phyloP scores from a whole-genome alignment of 2,797 vertebrate genomes.

The Lithobates pipiens region DNA sequence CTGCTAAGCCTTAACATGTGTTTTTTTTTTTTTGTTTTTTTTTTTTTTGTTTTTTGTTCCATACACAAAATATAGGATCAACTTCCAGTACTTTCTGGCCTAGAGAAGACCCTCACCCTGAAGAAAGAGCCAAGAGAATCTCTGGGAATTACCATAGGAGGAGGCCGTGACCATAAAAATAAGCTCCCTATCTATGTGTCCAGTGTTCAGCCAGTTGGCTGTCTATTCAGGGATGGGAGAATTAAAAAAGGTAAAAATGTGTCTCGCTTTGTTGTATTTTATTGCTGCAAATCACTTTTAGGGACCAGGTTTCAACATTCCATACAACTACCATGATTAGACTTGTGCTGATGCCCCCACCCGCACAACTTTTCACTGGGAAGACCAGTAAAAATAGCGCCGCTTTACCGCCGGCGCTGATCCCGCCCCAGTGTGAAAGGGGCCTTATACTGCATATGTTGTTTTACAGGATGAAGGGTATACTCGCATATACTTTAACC shows the following conservation, averaged over 20 bases:
- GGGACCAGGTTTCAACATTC: no score
- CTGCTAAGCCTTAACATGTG: neutral
- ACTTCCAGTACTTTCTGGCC: constrained; percentile 83
- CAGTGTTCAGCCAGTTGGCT: constrained; percentile 91
- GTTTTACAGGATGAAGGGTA: no score
- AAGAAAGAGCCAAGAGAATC: constrained; percentile 92
- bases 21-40: neutral
- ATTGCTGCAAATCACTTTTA: neutral
- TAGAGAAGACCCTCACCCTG: constrained; percentile 87
- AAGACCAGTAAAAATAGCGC: no score
- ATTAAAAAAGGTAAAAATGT: constrained; percentile 84
- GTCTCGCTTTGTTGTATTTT: neutral
- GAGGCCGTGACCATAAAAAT: constrained; percentile 88
- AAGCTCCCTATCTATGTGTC: constrained; percentile 91
- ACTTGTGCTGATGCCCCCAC: no score
- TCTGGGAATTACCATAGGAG: constrained; percentile 92
- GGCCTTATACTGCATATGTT: no score
- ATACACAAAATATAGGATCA: constrained; percentile 77
- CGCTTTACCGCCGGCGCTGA: no score
- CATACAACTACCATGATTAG: no score
- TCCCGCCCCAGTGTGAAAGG: no score
- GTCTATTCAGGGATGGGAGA: constrained; percentile 89
- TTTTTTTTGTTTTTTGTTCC: constrained; percentile 12
- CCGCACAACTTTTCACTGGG: no score
- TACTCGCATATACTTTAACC: no score